Conservation (phyloP, 2,888 invertebrate species). For the Ferrisia virgata region DNA sequence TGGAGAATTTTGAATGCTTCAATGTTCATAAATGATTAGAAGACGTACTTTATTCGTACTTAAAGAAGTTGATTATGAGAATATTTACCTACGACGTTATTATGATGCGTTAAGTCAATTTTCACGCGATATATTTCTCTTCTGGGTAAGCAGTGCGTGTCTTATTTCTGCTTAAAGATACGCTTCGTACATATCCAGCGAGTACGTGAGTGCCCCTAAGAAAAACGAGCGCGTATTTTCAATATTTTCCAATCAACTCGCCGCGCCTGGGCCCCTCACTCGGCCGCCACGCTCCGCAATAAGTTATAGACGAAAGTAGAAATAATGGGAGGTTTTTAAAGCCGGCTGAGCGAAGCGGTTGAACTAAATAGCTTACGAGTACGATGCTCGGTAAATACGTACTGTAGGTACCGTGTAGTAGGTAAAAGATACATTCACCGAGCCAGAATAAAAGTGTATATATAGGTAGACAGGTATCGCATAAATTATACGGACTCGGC, state of each 20-base stretch:
- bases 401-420: neutral
- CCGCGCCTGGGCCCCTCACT: too few species aligned
- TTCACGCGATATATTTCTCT: neutral
- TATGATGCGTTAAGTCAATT: neutral
- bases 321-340: neutral
- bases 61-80: too few species aligned
- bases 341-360: neutral
- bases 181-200: too few species aligned
- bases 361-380: neutral
- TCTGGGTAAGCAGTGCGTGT: too few species aligned
- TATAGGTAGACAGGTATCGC: neutral
- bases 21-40: neutral
- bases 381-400: neutral
- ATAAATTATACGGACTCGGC: neutral
- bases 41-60: neutral
- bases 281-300: neutral
- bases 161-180: too few species aligned
- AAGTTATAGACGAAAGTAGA: neutral
- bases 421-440: too few species aligned
- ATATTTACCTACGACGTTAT: neutral
- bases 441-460: too few species aligned
- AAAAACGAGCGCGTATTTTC: neutral
- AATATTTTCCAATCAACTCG: neutral
- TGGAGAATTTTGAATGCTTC: too few species aligned
- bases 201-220: too few species aligned